phyloP scores from a whole-genome alignment of 2,113 vertebrate species.

The Sander vitreus region DNA sequence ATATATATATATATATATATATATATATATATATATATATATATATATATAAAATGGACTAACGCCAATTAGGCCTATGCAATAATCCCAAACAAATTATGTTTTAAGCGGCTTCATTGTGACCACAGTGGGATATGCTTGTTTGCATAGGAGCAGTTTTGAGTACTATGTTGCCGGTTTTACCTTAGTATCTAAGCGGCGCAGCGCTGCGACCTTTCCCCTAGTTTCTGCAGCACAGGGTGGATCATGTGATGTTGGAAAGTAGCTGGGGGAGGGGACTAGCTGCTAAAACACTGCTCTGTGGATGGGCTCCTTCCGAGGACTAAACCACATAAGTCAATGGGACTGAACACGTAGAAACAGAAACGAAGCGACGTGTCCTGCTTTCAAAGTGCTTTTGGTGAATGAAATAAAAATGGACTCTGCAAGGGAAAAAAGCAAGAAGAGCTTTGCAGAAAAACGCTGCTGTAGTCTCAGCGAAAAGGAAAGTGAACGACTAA shows the following conservation, averaged over 20 bases:
- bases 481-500: not conserved
- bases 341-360: not conserved
- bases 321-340: too few species aligned
- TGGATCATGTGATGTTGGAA: slow-evolving; percentile 79
- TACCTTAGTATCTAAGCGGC: slow-evolving; percentile 51
- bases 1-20: too few species aligned
- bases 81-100: not conserved
- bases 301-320: slow-evolving; percentile 49
- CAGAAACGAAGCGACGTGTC: slow-evolving; percentile 40
- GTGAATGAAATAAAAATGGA: slow-evolving; percentile 18
- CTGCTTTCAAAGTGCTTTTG: slow-evolving; percentile 37
- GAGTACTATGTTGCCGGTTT: slow-evolving; percentile 13
- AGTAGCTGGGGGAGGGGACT: slow-evolving; percentile 70
- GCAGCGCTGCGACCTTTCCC: slow-evolving; percentile 84
- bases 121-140: not conserved
- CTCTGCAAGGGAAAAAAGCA: not conserved
- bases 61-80: not conserved
- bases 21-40: too few species aligned
- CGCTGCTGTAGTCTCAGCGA: not conserved
- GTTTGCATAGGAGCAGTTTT: not conserved
- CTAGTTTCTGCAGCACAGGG: slow-evolving; percentile 81
- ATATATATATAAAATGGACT: not conserved
- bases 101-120: not conserved
- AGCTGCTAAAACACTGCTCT: slow-evolving; percentile 28
- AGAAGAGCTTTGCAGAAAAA: not conserved